Conservation (phyloP, 2,888 invertebrate species). For the Harpalus rufipes region DNA sequence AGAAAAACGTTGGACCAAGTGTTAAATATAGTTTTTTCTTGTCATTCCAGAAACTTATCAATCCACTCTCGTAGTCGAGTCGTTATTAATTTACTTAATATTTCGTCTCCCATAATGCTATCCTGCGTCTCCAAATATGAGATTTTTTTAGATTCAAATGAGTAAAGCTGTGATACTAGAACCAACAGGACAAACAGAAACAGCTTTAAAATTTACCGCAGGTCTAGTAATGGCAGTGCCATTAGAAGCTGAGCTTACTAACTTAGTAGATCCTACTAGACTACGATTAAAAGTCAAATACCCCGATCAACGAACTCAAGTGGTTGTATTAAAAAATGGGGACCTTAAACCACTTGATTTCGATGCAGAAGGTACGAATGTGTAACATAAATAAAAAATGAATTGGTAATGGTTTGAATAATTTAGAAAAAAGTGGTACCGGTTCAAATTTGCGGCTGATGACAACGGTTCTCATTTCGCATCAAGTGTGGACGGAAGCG, state of each 20-base stretch:
- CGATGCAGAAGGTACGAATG: conserved; percentile 74
- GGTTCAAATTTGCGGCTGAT: conserved; percentile 85
- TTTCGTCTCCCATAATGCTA: too few species aligned
- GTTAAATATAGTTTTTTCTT: too few species aligned
- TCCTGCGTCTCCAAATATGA: too few species aligned
- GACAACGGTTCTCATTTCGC: conserved; percentile 93
- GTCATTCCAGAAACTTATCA: too few species aligned
- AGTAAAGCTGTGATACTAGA: conserved; percentile 90
- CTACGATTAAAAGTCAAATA: conserved; percentile 92
- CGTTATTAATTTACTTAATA: too few species aligned
- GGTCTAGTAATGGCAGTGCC: conserved; percentile 93
- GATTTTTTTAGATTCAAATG: conserved; percentile 83
- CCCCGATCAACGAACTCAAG: conserved; percentile 93
- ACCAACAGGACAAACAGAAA: conserved; percentile 89
- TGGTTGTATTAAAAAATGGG: conserved; percentile 87
- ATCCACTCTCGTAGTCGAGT: too few species aligned
- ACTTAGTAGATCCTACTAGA: conserved; percentile 86
- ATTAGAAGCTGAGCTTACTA: conserved; percentile 91
- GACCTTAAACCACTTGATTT: conserved; percentile 86
- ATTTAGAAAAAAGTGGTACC: conserved; percentile 78
- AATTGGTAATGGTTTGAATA: conserved; percentile 49
- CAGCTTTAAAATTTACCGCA: conserved; percentile 93
- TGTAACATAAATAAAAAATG: conserved; percentile 67
- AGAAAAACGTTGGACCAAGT: too few species aligned
- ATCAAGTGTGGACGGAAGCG: conserved; percentile 95